Percentiles rank a stretch among this genome's conserved stretches.
Evolutionary conservation across 2,888 invertebrate genomes (phyloP).

Genomic region (Coelopa pilipes): DNA sequence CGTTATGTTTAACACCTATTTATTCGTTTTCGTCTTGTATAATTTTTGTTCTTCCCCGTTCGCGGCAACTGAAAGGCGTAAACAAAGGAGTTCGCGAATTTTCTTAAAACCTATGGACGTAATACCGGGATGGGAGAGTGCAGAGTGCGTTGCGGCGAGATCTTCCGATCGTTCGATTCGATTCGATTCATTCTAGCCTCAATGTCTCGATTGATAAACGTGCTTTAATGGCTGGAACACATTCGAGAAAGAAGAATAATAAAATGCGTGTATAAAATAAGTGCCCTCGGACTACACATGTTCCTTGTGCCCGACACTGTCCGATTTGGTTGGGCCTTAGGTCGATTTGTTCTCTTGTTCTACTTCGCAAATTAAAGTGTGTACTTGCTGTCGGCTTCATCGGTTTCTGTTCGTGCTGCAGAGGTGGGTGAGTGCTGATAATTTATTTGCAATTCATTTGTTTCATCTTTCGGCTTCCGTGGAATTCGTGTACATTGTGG

Average conservation of each 20-base stretch:
- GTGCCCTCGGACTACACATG: no score
- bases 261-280: no score
- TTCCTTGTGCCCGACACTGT: no score
- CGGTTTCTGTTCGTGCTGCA: background rate
- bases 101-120: slow-evolving; percentile 67
- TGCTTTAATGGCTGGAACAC: no score
- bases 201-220: no score
- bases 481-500: slow-evolving; percentile 31
- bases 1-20: no score
- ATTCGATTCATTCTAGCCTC: no score
- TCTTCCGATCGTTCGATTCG: slow-evolving; percentile 44
- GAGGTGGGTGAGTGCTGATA: slow-evolving; percentile 28
- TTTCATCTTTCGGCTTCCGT: slow-evolving; percentile 38
- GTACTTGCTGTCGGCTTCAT: background rate
- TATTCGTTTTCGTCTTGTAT: no score
- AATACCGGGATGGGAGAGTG: slow-evolving; percentile 68
- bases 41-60: no score
- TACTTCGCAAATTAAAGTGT: no score
- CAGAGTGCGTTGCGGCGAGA: slow-evolving; percentile 61
- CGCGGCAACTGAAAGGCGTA: background rate
- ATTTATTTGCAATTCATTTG: slow-evolving; percentile 38
- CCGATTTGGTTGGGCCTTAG: background rate
- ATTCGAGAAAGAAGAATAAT: no score
- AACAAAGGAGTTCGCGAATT: slow-evolving; percentile 38
- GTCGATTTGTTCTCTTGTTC: background rate